A percentile compares a stretch with the other conserved stretches of the same genome.
These are phyloP conservation scores for Melospiza georgiana DNA, from an alignment of 2,113 vertebrate species.

Conservation along the genomic window DNA sequence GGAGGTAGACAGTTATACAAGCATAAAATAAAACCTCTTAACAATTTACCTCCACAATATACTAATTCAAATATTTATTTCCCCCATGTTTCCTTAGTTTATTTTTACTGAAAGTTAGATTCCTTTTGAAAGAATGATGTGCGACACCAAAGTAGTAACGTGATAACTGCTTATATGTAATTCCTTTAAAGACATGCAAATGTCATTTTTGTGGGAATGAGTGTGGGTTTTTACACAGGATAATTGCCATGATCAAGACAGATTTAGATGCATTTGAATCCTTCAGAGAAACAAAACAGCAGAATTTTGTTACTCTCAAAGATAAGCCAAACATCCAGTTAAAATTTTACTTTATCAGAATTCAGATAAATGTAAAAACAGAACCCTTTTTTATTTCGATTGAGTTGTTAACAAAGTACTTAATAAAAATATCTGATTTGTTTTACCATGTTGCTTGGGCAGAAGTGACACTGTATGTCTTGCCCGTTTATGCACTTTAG, in stretches of 20 bases:
- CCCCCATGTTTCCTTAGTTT: not conserved
- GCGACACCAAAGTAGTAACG: not conserved
- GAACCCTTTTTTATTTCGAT: not conserved
- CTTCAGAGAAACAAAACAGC: not conserved
- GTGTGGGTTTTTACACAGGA: not conserved
- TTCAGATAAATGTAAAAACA: not conserved
- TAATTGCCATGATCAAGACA: not conserved
- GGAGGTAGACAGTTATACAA: not conserved
- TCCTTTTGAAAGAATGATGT: not conserved
- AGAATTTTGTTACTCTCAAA: not conserved
- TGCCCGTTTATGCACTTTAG: not conserved
- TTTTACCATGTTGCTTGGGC: not conserved
- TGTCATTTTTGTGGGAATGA: not conserved
- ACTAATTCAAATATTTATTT: not conserved
- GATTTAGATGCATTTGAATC: not conserved
- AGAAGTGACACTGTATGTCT: not conserved
- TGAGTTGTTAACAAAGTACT: not conserved
- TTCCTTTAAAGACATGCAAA: not conserved
- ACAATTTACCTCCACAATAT: not conserved
- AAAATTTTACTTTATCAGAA: not conserved
- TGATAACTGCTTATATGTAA: not conserved
- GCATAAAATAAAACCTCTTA: not conserved
- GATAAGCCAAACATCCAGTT: not conserved
- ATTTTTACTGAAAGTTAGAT: not conserved
- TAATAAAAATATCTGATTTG: not conserved